phyloP scores from a whole-genome alignment of 2,888 invertebrate species.

The Eristalis tenax region DNA sequence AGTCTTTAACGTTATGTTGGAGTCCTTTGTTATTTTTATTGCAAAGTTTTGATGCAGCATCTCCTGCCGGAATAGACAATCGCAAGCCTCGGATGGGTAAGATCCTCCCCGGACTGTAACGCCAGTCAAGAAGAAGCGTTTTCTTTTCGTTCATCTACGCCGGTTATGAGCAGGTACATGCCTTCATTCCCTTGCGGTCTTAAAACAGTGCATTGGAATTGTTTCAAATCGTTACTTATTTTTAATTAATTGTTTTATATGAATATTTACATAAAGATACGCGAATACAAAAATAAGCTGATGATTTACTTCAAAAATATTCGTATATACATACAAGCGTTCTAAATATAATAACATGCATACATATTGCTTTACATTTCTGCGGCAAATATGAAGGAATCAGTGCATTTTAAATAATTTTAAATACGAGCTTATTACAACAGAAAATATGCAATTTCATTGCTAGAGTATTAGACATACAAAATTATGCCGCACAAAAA shows the following conservation, averaged over 20 bases:
- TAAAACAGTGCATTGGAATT: background rate
- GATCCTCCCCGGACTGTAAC: no score
- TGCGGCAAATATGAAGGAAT: conserved; percentile 4
- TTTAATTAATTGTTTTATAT: background rate
- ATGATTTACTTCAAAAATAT: conserved; percentile 12
- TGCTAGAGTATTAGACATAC: background rate
- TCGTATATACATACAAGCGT: conserved; percentile 31
- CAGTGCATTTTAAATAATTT: background rate
- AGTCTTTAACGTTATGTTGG: no score
- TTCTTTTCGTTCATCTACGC: no score
- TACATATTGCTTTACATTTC: background rate
- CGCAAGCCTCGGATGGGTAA: no score
- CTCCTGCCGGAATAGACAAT: no score
- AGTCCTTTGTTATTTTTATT: no score
- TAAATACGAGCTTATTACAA: background rate
- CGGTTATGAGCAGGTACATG: no score
- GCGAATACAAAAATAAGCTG: conserved; percentile 39
- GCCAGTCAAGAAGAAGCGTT: no score
- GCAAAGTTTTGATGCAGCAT: no score
- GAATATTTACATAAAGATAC: conserved; percentile 21
- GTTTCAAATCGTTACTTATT: background rate
- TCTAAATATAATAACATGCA: conserved; percentile 2
- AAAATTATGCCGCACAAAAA: background rate
- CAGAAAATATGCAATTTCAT: background rate
- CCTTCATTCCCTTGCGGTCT: no score